Percentiles rank a stretch among this genome's conserved stretches.
phyloP scores from a whole-genome alignment of 2,888 invertebrate genomes.

The Microctonus aethiopoides region DNA sequence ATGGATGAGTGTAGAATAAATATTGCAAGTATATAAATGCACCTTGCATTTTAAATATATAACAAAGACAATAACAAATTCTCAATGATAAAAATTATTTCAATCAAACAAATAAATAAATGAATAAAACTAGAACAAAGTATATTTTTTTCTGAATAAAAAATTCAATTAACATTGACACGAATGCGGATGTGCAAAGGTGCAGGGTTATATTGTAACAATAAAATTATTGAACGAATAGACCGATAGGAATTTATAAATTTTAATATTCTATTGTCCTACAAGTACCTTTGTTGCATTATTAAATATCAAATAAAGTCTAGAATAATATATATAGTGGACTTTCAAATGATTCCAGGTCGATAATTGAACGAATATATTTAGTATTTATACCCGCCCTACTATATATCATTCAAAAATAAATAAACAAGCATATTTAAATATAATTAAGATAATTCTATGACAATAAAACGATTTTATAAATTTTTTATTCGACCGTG shows the following conservation, averaged over 20 bases:
- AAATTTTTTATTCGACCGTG: background rate
- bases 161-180: background rate
- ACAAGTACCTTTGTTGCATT: slow-evolving; percentile 27
- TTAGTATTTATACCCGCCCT: too few species aligned
- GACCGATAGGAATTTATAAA: slow-evolving; percentile 17
- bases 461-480: background rate
- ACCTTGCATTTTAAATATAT: slow-evolving; percentile 53
- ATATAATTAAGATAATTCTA: background rate
- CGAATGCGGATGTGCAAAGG: background rate
- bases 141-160: background rate
- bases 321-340: background rate
- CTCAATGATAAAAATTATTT: background rate
- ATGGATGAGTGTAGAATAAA: slow-evolving; percentile 35
- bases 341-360: too few species aligned
- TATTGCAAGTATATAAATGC: slow-evolving; percentile 42
- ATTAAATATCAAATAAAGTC: background rate
- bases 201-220: background rate
- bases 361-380: too few species aligned
- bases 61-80: background rate
- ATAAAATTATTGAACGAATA: background rate
- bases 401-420: background rate
- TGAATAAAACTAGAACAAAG: background rate
- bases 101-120: background rate
- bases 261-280: slow-evolving; percentile 22
- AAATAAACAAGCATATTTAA: background rate